These are phyloP conservation scores for Alces alces DNA, from an alignment of 2,113 vertebrate genomes.

Conservation along the genomic window DNA sequence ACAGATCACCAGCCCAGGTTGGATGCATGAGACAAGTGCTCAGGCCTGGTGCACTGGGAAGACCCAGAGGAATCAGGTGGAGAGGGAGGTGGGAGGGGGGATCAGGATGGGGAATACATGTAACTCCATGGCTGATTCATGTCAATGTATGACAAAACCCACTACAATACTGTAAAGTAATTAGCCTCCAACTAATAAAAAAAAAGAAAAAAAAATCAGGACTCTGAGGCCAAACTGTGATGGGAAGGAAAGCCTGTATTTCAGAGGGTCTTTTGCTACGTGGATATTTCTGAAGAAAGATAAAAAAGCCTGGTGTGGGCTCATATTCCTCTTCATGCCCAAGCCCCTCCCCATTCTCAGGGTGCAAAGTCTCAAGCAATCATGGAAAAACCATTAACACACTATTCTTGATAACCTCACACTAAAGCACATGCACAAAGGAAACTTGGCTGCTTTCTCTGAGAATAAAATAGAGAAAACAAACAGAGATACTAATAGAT, in stretches of 20 bases:
- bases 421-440: conserved; percentile 3
- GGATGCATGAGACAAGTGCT: no score
- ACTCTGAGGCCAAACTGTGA: neutral
- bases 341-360: neutral
- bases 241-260: neutral
- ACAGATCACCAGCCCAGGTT: no score
- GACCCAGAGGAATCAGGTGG: no score
- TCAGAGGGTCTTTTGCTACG: neutral
- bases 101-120: no score
- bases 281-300: neutral
- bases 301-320: neutral
- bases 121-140: no score
- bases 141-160: no score
- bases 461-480: conserved; percentile 45
- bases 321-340: neutral
- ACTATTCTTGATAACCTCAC: conserved; percentile 4
- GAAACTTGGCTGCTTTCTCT: conserved; percentile 46
- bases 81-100: no score
- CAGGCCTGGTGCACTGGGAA: no score
- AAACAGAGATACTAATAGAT: conserved; percentile 34
- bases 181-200: no score
- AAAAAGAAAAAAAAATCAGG: neutral
- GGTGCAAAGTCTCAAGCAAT: conserved; percentile 9
- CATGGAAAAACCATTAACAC: conserved; percentile 9
- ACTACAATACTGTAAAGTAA: no score